Percentiles rank a stretch among this genome's conserved stretches.
These are phyloP conservation scores for Machaerirhynchus nigripectus DNA, from an alignment of 2,113 vertebrate species.

Conservation along the genomic window DNA sequence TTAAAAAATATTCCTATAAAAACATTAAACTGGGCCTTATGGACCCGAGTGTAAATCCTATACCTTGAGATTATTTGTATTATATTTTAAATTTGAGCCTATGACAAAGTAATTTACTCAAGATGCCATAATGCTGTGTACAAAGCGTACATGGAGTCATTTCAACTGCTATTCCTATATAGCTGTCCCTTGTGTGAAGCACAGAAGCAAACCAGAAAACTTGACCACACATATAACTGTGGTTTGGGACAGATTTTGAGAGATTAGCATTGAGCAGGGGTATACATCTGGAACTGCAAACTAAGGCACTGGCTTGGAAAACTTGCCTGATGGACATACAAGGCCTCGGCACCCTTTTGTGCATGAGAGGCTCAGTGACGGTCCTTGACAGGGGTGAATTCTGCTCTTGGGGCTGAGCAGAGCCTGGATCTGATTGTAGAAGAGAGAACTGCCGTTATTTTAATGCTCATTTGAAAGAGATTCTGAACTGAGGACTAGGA, in stretches of 20 bases:
- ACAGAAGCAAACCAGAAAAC: background rate
- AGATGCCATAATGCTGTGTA: background rate
- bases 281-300: background rate
- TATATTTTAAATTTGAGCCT: background rate
- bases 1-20: background rate
- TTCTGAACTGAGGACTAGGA: background rate
- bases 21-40: background rate
- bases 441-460: background rate
- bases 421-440: background rate
- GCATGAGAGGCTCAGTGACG: background rate
- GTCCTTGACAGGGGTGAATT: background rate
- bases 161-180: background rate
- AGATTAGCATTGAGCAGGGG: background rate
- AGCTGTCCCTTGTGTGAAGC: background rate
- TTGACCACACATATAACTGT: rapidly evolving
- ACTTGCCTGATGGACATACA: background rate
- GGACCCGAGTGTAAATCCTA: rapidly evolving
- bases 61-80: background rate
- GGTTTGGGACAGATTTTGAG: background rate
- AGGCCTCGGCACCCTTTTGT: background rate
- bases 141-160: background rate
- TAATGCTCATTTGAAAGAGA: background rate
- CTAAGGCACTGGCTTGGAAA: background rate
- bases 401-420: background rate
- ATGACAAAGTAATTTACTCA: background rate